Base-by-base conservation (phyloP, 2,113 vertebrate species). In the Nothobranchius furzeri region DNA sequence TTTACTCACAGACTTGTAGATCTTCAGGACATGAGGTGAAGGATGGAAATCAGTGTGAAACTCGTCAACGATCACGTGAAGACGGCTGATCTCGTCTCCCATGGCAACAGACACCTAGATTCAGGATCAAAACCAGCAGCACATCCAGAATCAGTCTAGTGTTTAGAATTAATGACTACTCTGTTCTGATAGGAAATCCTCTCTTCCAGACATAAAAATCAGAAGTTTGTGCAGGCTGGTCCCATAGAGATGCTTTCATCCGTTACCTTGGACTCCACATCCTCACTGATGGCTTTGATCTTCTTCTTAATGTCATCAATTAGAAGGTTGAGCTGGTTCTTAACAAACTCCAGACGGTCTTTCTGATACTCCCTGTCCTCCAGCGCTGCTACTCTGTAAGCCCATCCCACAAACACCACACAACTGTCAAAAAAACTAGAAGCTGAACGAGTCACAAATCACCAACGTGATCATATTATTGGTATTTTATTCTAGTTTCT, bases 61-160 rank as follows among this genome's bases (percentile, higher is more conserved):
- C 84, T 97, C 96, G 60, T 98, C 95, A 50, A 99, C 94, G 76
- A 99, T 93, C 68, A 96, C 90, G 0, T 96, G 95, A n/a, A 98
- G 95, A 62, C 96, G 95, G 80, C 95, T 95, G 77, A 99, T 99
- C 92, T 99, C 98, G 82, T 99, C 95, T 3, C 92, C 95, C 96
- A 98, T 98, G 65, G 97, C 97, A 73, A 73, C 92, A 11, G 96
- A 98, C 65, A 99, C 98, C 98, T 99, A 88, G 47, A 17, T 35
- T 6, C 4, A 24, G 30, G 4, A 3, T n/a, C 8, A 11, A 24
- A 13, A 3, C 5, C 20, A 46, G 20, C 25, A 57, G 11, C 30
- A 56, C 13, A 42, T 51, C 6, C 2, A n/a, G 15, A 10, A 20
- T 50, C 45, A 53, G 17, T 12, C 9, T 45, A 14, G 20, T 52